Conservation (phyloP, 2,113 vertebrate species). For the Nycticebus coucang region DNA sequence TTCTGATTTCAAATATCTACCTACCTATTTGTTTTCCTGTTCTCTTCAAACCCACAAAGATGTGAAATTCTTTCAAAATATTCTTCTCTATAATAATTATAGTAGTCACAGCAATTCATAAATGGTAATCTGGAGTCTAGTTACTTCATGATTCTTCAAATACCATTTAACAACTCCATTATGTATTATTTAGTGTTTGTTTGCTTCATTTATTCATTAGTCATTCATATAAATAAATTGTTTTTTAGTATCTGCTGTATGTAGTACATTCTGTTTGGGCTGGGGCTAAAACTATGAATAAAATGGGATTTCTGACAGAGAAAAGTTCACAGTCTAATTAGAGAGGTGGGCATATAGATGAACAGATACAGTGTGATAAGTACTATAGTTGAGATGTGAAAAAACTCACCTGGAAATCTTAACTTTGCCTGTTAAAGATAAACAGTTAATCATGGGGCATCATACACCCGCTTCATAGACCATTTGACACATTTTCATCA, state of each 20-base stretch:
- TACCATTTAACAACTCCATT: slow-evolving; percentile 9
- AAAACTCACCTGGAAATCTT: background rate
- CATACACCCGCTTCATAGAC: no score
- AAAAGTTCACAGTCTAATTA: slow-evolving; percentile 23
- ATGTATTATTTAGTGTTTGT: background rate
- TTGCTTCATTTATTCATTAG: slow-evolving; percentile 19
- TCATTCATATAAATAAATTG: slow-evolving; percentile 4
- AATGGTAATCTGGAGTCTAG: background rate
- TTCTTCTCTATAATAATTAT: background rate
- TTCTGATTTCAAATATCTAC: background rate
- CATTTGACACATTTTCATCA: no score
- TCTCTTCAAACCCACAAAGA: background rate
- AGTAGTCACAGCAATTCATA: background rate
- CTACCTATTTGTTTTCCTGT: background rate
- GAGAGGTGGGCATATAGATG: background rate
- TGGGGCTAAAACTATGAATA: background rate
- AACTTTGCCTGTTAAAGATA: background rate
- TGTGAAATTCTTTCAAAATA: background rate
- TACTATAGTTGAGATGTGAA: background rate
- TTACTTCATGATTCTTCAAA: background rate
- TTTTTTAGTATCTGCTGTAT: background rate
- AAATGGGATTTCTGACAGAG: background rate
- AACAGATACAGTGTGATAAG: background rate
- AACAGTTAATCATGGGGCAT: no score
- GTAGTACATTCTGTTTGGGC: background rate